A percentile compares a stretch with the other conserved stretches of the same genome.
phyloP scores from a whole-genome alignment of 37 sponge, comb jelly and placozoan genomes.

The Chondrilla cf. caribensis region DNA sequence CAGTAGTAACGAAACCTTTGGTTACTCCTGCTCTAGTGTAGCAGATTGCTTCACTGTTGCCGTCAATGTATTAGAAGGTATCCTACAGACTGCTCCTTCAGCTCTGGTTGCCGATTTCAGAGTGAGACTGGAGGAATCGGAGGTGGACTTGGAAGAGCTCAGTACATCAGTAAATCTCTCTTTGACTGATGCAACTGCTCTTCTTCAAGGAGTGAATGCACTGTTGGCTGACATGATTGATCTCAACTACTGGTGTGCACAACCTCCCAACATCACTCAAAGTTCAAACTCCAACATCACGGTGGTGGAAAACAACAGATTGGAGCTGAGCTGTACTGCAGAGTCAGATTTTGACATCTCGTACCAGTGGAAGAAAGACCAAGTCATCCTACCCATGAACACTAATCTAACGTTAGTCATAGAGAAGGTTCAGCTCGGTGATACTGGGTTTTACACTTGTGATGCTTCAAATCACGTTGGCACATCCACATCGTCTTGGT shows the following conservation, averaged over 20 bases:
- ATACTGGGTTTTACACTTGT: conserved; percentile 12
- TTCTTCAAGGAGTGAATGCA: not conserved
- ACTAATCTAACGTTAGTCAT: not conserved
- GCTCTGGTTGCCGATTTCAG: not conserved
- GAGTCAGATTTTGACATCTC: conserved; percentile 10
- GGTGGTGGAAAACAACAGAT: not conserved
- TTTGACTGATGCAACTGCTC: not conserved
- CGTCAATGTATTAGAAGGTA: not conserved
- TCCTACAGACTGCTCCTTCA: not conserved
- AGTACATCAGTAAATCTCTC: not conserved
- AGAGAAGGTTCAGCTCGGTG: not conserved
- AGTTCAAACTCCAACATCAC: conserved; percentile 2
- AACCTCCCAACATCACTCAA: conserved; percentile 10
- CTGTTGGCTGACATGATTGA: not conserved
- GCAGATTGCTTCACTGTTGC: conserved; percentile 18
- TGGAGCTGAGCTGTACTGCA: not conserved
- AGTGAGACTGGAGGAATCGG: not conserved
- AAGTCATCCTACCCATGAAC: not conserved
- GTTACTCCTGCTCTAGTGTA: not conserved
- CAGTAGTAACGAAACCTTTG: not conserved
- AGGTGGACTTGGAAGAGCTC: conserved; percentile 9
- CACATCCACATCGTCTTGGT: not conserved
- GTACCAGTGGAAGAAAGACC: conserved; percentile 21
- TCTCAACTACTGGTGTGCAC: conserved; percentile 33
- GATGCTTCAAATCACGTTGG: conserved; percentile 7